Evolutionary conservation across 1,140 invertebrate species (phyloP), one percentile per base, ranked within the genome.

Genomic region (Atta cephalotes): DNA sequence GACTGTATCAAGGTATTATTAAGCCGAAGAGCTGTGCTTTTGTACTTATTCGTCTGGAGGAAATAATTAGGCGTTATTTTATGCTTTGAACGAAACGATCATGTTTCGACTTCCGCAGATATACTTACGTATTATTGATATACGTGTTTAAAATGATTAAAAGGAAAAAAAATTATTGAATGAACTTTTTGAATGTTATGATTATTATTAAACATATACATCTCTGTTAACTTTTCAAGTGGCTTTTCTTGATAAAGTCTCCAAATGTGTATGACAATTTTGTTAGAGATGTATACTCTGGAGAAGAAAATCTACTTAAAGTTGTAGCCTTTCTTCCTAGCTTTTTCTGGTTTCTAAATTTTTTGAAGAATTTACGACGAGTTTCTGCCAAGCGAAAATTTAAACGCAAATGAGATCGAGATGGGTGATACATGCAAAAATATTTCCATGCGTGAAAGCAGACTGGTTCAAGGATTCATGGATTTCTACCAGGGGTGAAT

Each of bases 371-470:
- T 62, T 60, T 49, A 39, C 35, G 35, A 21, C 12, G 12, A 4
- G 14, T 35, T 60, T 72, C 25, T 12, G 9, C 14, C n/a, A 2
- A 25, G 63, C 49, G 53, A 60, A 74, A 82, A 53, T 72, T 82
- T 68, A 25, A 35, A 80, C 45, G 63, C 31, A 72, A 82, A 82
- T 60, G 45, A 56, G 56, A 18, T 14, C 2, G 31, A 66, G 49
- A 35, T 6, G 31, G 31, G 16, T 53, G 51, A 81, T 80, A 25
- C 31, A 14, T 66, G 72, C 63, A 88, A 85, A 66, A 85, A 60
- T 71, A 85, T 72, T 88, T 66, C 51, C 77, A 58, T 88, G 21
- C 45, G 28, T 74, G 25, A 84, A 51, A 66, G 62, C 63, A 68
- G 35, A 51, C 58, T 58, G 58, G 51, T 28, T 53, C 66, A 66